Base-by-base conservation (phyloP, 1,140 invertebrate species). In the Stegodyphus mimosarum region DNA sequence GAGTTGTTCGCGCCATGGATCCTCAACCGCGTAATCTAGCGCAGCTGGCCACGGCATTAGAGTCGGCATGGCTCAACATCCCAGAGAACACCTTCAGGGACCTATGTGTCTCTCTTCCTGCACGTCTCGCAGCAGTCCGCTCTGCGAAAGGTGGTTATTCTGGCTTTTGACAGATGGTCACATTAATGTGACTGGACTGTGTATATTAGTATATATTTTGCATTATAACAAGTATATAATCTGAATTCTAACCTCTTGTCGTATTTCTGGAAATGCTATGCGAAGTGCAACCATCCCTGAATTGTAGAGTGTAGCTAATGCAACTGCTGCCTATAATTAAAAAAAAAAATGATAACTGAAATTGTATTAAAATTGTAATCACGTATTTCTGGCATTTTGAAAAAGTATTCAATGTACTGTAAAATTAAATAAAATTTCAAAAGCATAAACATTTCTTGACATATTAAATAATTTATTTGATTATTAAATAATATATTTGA, bases 251-350 rank as follows among this genome's bases (percentile, higher is more conserved):
- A 84, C 86, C 80, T 53, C 51, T 51, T 79, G 7, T 9, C 73
- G 33, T 49, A 87, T 69, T 73, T 79, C 80, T 9, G 80, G 86
- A 17, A 87, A 87, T 17, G 86, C 80, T 11, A 83, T 78, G 50
- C 86, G 50, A 18, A 87, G 75, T 5, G 78, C 72, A 69, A 80
- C 64, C 6, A 69, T 87, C 86, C 86, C 84, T 13, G 73, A 63
- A 18, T 87, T 87, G 48, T 84, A 87, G 6, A 87, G 18, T 7
- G 73, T 76, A 0, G 67, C 78, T 10, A 87, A 13, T 1, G 80
- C 74, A n/a, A 87, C 80, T 2, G 60, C 72, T 50, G 77, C 80
- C 86, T 84, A 49, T 15, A 67, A 60, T 60, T 1, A 33, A 33
- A 60, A 60, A 60, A 9, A 60, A 60, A 1, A 10, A 10, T 60